Percentiles rank a stretch among this genome's conserved stretches.
phyloP scores from a whole-genome alignment of 2,797 vertebrate genomes.

The Spea hammondii region DNA sequence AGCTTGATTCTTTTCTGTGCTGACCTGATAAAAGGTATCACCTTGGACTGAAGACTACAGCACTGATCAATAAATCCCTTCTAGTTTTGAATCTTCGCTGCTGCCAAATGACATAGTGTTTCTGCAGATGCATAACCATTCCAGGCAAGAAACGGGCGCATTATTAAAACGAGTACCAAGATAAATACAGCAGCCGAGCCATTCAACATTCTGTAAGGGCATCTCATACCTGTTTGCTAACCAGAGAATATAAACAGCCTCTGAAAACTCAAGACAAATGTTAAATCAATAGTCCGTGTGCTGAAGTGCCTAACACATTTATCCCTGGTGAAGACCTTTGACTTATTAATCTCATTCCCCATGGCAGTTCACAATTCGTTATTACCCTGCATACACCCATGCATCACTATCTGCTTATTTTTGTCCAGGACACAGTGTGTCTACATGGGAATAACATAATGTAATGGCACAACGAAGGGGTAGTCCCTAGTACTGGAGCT shows the following conservation, averaged over 20 bases:
- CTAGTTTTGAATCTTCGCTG: conserved; percentile 12
- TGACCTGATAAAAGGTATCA: no score
- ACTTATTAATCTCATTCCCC: conserved; percentile 50
- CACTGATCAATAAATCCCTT: conserved; percentile 3
- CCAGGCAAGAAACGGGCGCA: background rate
- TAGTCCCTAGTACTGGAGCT: no score
- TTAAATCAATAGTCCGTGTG: conserved; percentile 51
- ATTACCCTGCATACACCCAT: conserved; percentile 44
- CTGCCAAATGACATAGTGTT: conserved; percentile 16
- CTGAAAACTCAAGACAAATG: conserved; percentile 46
- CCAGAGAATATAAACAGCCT: conserved; percentile 49
- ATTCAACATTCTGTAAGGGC: conserved; percentile 29
- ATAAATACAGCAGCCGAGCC: conserved; percentile 22
- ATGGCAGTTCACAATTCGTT: conserved; percentile 50
- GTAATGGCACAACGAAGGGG: no score
- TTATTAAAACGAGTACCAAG: conserved; percentile 21
- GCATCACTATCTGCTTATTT: conserved; percentile 44
- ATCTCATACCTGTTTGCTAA: conserved; percentile 50
- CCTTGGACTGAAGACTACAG: no score
- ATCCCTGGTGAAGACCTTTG: conserved; percentile 50
- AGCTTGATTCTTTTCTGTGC: no score
- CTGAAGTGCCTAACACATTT: conserved; percentile 48
- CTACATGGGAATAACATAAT: background rate
- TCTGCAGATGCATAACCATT: background rate
- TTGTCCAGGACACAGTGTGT: background rate